Base-by-base conservation (phyloP, 1,140 invertebrate genomes). In the Eumaeus atala region DNA sequence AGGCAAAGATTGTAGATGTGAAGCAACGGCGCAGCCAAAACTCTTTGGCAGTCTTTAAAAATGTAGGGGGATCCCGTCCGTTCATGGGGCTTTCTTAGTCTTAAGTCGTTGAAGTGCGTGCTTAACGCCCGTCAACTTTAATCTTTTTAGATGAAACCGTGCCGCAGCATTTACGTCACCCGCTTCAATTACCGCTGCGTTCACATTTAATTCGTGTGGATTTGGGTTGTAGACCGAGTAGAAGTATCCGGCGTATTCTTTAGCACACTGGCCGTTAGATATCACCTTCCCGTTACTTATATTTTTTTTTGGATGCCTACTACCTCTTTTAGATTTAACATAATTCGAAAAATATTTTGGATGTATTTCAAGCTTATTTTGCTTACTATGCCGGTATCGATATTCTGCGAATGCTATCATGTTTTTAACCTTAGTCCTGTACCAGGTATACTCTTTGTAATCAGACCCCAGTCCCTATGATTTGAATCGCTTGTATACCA, bases 41-140 rank as follows among this genome's bases (percentile, higher is more conserved):
- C n/a, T n/a, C n/a, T n/a, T n/a, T n/a, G n/a, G n/a, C n/a, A n/a
- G n/a, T n/a, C n/a, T n/a, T n/a, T n/a, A n/a, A n/a, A n/a, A n/a
- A n/a, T n/a, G n/a, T n/a, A n/a, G n/a, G n/a, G n/a, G n/a, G n/a
- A n/a, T n/a, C n/a, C n/a, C n/a, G n/a, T n/a, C n/a, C n/a, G n/a
- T n/a, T n/a, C n/a, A n/a, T 28, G 21, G 6, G 6, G 21, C 2
- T 28, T 28, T 28, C 6, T 28, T 28, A 28, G 9, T 59, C 64
- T 17, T 61, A 56, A 5, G 61, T 21, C 8, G 34, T 5, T 12
- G 10, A 11, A 38, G 37, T 5, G 37, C 37, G 37, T 11, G 50
- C 36, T 65, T 48, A 28, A 68, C 18, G 0, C 60, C 62, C 8
- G 61, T 53, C 0, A 62, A 58, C 40, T 58, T 57, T 17, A 54